Conservation (phyloP, 64 coral and sea anemone species). For the Astreopora myriophthalma region DNA sequence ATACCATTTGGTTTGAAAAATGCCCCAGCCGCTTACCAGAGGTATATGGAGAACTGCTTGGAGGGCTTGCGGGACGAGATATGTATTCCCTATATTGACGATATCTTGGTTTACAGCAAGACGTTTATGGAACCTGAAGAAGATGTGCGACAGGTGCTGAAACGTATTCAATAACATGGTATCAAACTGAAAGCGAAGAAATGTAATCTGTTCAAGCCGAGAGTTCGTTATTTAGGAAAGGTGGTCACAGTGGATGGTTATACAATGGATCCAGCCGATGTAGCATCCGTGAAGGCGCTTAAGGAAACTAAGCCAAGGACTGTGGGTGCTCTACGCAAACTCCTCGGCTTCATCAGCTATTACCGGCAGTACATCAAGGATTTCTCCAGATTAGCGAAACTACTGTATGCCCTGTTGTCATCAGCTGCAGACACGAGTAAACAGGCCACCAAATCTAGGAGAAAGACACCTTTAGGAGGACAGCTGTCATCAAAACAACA, state of each 20-base stretch:
- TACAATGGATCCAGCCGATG: background rate
- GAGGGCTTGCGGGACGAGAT: slow-evolving; percentile 3
- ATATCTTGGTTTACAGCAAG: background rate
- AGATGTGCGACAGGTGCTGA: background rate
- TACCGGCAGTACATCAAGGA: too few relatives aligned
- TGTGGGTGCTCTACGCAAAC: background rate
- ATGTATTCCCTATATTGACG: slow-evolving; percentile 10
- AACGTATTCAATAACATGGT: background rate
- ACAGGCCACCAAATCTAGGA: background rate
- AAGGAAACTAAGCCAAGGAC: background rate
- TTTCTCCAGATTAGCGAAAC: too few relatives aligned
- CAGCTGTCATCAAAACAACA: background rate
- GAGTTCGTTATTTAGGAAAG: background rate
- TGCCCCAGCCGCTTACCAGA: slow-evolving; percentile 14
- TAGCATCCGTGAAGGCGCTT: background rate
- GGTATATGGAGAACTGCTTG: slow-evolving; percentile 13
- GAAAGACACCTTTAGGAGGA: background rate
- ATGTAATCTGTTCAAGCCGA: background rate
- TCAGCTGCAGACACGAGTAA: background rate
- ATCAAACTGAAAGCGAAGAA: background rate
- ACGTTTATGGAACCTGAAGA: background rate
- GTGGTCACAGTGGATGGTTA: background rate
- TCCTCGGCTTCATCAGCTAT: background rate
- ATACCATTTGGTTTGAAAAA: slow-evolving; percentile 15
- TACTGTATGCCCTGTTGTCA: background rate